phyloP scores from a whole-genome alignment of 2,113 vertebrate genomes.

The Odobenus rosmarus region DNA sequence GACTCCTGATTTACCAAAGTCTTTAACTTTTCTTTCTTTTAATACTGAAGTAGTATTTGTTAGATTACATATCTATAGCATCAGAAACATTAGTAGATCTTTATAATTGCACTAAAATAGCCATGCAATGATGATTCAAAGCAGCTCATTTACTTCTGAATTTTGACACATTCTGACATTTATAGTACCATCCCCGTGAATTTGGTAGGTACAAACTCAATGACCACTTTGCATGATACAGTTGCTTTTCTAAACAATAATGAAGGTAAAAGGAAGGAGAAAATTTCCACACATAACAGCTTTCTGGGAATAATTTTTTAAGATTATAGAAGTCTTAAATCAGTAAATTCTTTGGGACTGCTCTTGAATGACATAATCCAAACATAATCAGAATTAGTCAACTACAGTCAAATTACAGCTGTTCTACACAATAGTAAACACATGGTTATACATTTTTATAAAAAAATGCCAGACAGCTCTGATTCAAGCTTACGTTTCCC shows the following conservation, averaged over 20 bases:
- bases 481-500: slow-evolving; percentile 23
- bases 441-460: not conserved
- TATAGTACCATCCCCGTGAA: not conserved
- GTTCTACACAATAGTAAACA: slow-evolving; percentile 58
- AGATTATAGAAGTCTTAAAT: slow-evolving; percentile 42
- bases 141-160: slow-evolving; percentile 63
- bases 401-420: not conserved
- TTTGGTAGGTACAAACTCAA: not conserved
- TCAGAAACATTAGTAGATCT: slow-evolving; percentile 35
- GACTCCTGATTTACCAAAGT: not conserved
- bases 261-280: slow-evolving; percentile 35
- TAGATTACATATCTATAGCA: slow-evolving; percentile 27
- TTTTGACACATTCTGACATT: slow-evolving; percentile 48
- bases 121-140: slow-evolving; percentile 48
- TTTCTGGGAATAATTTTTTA: slow-evolving; percentile 25
- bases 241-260: slow-evolving; percentile 49
- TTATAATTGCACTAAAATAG: not conserved
- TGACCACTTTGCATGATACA: not conserved
- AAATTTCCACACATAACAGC: not conserved
- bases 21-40: slow-evolving; percentile 11
- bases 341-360: slow-evolving; percentile 51
- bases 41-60: slow-evolving; percentile 31
- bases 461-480: slow-evolving; percentile 28
- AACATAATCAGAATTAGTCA: slow-evolving; percentile 64
- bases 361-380: slow-evolving; percentile 56